A percentile compares a stretch with the other conserved stretches of the same genome.
These are phyloP conservation scores for Odontamblyopus lacepedii DNA, from an alignment of 2,797 vertebrate genomes.

Conservation along the genomic window DNA sequence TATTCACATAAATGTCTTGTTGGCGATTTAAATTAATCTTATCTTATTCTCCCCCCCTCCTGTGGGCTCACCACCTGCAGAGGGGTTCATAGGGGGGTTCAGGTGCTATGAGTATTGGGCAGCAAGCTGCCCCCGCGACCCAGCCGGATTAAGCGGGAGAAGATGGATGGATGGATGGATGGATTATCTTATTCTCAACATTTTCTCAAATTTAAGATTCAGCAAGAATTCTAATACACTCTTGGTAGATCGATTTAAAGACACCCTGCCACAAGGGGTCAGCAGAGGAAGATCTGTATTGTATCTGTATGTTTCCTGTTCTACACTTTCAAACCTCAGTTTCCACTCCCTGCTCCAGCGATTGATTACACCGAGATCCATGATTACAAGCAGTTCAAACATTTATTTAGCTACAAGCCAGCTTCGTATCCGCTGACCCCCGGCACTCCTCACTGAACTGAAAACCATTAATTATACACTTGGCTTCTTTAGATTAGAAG, in stretches of 20 bases:
- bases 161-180: too few species aligned
- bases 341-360: constrained; percentile 2
- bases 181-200: background rate
- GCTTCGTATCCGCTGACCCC: background rate
- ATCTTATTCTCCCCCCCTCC: background rate
- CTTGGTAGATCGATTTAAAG: background rate
- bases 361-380: background rate
- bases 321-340: background rate
- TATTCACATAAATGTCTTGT: background rate
- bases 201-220: background rate
- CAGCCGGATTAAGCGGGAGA: too few species aligned
- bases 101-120: too few species aligned
- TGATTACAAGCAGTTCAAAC: constrained; percentile 2
- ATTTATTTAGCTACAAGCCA: background rate
- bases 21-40: background rate
- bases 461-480: constrained; percentile 10
- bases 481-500: constrained; percentile 6
- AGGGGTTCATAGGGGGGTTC: too few species aligned
- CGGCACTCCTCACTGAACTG: background rate
- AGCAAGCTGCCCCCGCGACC: too few species aligned
- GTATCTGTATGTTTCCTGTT: background rate
- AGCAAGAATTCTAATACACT: background rate
- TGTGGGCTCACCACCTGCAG: too few species aligned
- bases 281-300: background rate
- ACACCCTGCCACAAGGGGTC: background rate